Evolutionary conservation across 2,113 vertebrate genomes (phyloP).

Genomic region (Xenopus tropicalis): UCB_Xtro_10.0 CM004444.2:142868001-142868500

Average conservation of each 20-base stretch:
- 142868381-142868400: constrained; percentile 85
- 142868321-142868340: constrained; percentile 61
- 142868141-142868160: constrained; percentile 73
- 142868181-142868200: constrained; percentile 76
- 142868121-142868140: constrained; percentile 59
- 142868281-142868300: constrained; percentile 78
- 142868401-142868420: constrained; percentile 84
- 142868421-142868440: constrained; percentile 82
- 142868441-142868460: constrained; percentile 63
- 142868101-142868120: constrained; percentile 78
- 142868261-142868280: constrained; percentile 84
- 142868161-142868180: constrained; percentile 78
- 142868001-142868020: constrained; percentile 69
- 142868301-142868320: constrained; percentile 64
- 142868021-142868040: constrained; percentile 91
- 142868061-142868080: constrained; percentile 48
- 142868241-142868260: constrained; percentile 65
- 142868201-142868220: constrained; percentile 74
- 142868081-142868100: constrained; percentile 61
- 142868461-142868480: constrained; percentile 57
- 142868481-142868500: constrained; percentile 72
- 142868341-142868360: constrained; percentile 64
- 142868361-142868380: constrained; percentile 68
- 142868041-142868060: constrained; percentile 65
- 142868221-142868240: constrained; percentile 65